These are phyloP conservation scores for Melanocharis versteri DNA, from an alignment of 2,113 vertebrate species.

Conservation along the genomic window DNA sequence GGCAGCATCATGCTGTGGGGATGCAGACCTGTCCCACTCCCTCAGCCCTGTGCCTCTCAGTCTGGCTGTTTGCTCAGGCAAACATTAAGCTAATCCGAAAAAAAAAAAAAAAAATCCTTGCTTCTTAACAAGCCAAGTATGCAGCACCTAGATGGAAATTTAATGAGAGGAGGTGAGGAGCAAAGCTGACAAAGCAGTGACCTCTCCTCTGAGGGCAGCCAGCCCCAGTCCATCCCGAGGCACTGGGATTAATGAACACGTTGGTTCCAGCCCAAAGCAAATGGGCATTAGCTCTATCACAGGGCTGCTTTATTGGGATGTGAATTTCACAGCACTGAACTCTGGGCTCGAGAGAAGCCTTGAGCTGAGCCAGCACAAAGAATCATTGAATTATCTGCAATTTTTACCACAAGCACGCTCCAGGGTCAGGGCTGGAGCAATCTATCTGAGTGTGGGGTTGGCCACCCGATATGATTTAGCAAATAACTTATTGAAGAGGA, in stretches of 20 bases:
- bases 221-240: neutral
- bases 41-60: neutral
- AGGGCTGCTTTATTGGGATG: neutral
- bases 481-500: neutral
- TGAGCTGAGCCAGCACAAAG: slow-evolving; percentile 36
- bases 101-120: neutral
- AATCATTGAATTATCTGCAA: neutral
- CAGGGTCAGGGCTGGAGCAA: neutral
- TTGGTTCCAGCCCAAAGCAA: slow-evolving; percentile 19
- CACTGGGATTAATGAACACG: neutral
- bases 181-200: slow-evolving; percentile 33
- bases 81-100: neutral
- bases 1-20: neutral
- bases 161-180: slow-evolving; percentile 16
- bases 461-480: neutral
- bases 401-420: neutral
- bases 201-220: neutral
- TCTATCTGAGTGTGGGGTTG: neutral
- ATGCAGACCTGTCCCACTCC: neutral
- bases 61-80: neutral
- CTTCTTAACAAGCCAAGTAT: neutral
- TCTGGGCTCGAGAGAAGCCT: neutral
- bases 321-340: neutral
- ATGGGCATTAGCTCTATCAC: neutral
- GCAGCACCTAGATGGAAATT: neutral